Percentiles rank a stretch among this genome's conserved stretches.
These are phyloP conservation scores for Tor tambroides DNA, from an alignment of 2,113 vertebrate species.

Conservation along the genomic window DNA sequence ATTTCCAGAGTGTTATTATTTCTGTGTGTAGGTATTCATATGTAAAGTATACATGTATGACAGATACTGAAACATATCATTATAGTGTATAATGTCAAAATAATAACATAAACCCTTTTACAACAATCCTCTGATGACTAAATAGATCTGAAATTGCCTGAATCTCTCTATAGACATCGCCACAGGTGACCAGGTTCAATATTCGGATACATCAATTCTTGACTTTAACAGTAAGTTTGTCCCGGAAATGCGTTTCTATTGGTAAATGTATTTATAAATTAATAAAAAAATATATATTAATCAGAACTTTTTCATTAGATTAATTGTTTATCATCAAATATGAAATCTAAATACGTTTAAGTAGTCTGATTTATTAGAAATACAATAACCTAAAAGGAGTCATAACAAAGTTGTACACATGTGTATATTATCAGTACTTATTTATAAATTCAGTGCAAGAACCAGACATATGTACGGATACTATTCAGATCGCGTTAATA, in stretches of 20 bases:
- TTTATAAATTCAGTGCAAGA: not conserved
- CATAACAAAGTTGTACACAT: not conserved
- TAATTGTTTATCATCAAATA: not conserved
- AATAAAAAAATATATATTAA: not conserved
- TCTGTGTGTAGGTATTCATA: not conserved
- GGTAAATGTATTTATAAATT: not conserved
- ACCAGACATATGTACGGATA: not conserved
- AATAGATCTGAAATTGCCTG: not conserved
- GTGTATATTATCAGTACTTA: not conserved
- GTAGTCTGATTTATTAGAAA: not conserved
- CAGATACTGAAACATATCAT: not conserved
- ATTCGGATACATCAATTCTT: not conserved
- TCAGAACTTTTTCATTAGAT: not conserved
- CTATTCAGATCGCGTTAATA: not conserved
- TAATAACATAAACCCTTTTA: not conserved
- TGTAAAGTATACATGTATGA: not conserved
- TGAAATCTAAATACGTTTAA: not conserved
- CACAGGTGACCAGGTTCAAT: not conserved
- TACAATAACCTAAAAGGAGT: not conserved
- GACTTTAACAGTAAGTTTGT: not conserved
- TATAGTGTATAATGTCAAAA: conserved; percentile 47
- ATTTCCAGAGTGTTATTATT: not conserved
- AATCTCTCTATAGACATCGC: not conserved
- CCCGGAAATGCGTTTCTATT: not conserved
- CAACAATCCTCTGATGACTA: not conserved